Evolutionary conservation across 2,888 invertebrate species (phyloP).

Genomic region (Pelosia muscerda): DNA sequence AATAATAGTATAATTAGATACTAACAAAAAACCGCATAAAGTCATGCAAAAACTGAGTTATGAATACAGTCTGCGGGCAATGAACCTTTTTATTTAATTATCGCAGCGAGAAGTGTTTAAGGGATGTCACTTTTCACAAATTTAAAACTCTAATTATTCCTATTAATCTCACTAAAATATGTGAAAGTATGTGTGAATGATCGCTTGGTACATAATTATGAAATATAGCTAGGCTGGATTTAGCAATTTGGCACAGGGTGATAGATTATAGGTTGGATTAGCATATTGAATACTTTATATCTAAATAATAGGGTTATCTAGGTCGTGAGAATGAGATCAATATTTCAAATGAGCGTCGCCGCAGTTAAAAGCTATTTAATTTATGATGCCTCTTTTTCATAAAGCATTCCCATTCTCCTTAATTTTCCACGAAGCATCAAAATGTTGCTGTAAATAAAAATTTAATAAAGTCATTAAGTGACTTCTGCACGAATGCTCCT

Average conservation of each 20-base stretch:
- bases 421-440: background rate
- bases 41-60: constrained; percentile 11
- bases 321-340: too few species aligned
- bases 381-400: background rate
- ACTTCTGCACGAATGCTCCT: background rate
- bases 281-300: background rate
- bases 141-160: background rate
- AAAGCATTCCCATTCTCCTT: background rate
- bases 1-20: background rate
- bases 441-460: background rate
- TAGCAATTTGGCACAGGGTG: background rate
- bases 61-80: constrained; percentile 7
- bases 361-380: background rate
- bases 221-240: too few species aligned
- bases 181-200: background rate
- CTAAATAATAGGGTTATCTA: too few species aligned
- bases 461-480: constrained; percentile 7
- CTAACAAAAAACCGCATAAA: background rate
- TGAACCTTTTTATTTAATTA: constrained; percentile 10
- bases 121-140: background rate
- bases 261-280: background rate
- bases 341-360: background rate
- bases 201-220: too few species aligned
- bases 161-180: background rate
- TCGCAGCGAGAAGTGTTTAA: background rate